Evolutionary conservation across 2,888 invertebrate genomes (phyloP).

Genomic region (Drosophila falleni): DNA sequence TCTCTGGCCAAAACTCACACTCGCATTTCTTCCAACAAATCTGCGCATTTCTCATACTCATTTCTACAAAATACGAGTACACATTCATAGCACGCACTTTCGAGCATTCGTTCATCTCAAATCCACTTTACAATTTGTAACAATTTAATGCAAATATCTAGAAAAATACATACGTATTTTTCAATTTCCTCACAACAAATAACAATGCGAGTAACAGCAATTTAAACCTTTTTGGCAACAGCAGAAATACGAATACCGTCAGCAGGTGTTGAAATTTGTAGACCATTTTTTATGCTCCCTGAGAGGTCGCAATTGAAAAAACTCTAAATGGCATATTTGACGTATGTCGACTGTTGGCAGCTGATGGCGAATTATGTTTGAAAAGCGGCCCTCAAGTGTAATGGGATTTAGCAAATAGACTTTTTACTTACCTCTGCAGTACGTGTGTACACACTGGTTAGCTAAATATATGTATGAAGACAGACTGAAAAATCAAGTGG

Average conservation of each 20-base stretch:
- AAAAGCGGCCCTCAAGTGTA: constrained; percentile 53
- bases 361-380: constrained; percentile 55
- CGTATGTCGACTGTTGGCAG: constrained; percentile 38
- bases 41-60: constrained; percentile 28
- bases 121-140: constrained; percentile 41
- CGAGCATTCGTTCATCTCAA: neutral
- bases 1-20: constrained; percentile 4
- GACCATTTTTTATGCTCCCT: constrained; percentile 47
- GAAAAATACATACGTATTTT: constrained; percentile 26
- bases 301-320: neutral
- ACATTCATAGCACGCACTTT: constrained; percentile 28
- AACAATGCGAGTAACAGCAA: constrained; percentile 22
- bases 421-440: neutral
- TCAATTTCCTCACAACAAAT: constrained; percentile 35
- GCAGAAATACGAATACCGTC: constrained; percentile 6
- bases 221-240: constrained; percentile 45
- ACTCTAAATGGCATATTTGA: constrained; percentile 38
- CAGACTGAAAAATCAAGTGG: neutral
- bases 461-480: neutral
- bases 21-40: constrained; percentile 24
- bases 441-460: constrained; percentile 7
- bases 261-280: constrained; percentile 59
- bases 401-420: constrained; percentile 29
- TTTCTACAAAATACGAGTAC: constrained; percentile 15
- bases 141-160: constrained; percentile 50